Percentiles rank a stretch among this genome's conserved stretches.
These are phyloP conservation scores for Malacosoma neustria DNA, from an alignment of 2,888 invertebrate species.

Conservation along the genomic window DNA sequence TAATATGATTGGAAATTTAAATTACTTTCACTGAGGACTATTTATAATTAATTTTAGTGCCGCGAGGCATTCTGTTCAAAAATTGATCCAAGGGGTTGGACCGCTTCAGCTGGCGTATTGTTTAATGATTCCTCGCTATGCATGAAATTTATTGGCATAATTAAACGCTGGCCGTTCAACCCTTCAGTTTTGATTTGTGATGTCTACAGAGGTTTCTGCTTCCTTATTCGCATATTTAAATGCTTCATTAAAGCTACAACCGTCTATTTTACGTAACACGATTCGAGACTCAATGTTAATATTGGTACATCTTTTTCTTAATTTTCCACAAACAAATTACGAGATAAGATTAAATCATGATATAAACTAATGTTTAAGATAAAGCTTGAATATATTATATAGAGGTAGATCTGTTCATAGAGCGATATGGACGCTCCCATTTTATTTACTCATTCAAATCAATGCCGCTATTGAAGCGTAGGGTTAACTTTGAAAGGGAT, in stretches of 20 bases:
- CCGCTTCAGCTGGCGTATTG: constrained; percentile 57
- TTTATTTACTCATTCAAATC: constrained; percentile 43
- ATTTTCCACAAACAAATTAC: not conserved
- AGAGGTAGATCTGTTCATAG: not conserved
- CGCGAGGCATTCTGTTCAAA: not conserved
- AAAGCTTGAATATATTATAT: not conserved
- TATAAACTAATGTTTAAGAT: not conserved
- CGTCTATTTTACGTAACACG: not conserved
- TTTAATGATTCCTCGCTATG: constrained; percentile 60
- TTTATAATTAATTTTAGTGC: no score
- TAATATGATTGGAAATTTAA: no score
- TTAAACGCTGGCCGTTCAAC: constrained; percentile 53
- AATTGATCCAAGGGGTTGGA: constrained; percentile 28
- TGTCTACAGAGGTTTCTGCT: constrained; percentile 54
- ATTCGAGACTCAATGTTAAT: no score
- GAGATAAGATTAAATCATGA: not conserved
- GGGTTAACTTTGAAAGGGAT: constrained; percentile 60
- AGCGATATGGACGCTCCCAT: not conserved
- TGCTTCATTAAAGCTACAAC: constrained; percentile 37
- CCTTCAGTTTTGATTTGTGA: constrained; percentile 58
- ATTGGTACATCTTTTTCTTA: no score
- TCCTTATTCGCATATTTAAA: constrained; percentile 57
- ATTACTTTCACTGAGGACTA: no score
- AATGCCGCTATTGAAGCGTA: constrained; percentile 47
- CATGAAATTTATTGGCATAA: constrained; percentile 71